A percentile compares a stretch with the other conserved stretches of the same genome.
phyloP scores from a whole-genome alignment of 2,113 vertebrate genomes.

The Seriola aureovittata region DNA sequence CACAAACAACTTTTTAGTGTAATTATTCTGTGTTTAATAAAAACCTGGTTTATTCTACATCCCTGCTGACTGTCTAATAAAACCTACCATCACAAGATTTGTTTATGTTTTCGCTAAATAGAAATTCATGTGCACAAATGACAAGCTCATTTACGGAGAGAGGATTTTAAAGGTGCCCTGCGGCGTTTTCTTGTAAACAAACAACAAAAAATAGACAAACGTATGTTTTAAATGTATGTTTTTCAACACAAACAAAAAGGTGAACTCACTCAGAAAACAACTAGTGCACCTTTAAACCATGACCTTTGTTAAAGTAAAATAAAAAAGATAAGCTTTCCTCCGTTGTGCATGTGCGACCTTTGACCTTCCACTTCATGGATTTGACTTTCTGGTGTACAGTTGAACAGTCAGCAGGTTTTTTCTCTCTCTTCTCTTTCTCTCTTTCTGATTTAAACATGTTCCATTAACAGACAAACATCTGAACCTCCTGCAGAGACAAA shows the following conservation, averaged over 20 bases:
- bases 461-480: slow-evolving; percentile 16
- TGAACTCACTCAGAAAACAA: too few species aligned
- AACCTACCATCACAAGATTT: not conserved
- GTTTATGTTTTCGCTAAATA: not conserved
- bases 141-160: not conserved
- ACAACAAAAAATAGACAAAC: not conserved
- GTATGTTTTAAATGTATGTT: not conserved
- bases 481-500: slow-evolving; percentile 51
- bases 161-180: not conserved
- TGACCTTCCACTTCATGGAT: not conserved
- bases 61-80: not conserved
- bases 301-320: too few species aligned
- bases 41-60: not conserved
- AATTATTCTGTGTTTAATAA: not conserved
- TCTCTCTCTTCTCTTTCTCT: slow-evolving; percentile 1
- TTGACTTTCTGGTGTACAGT: not conserved
- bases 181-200: not conserved
- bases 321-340: not conserved
- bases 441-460: slow-evolving; percentile 21
- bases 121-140: not conserved
- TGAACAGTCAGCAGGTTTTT: not conserved
- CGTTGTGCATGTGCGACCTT: not conserved
- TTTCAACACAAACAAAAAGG: not conserved
- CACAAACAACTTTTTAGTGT: not conserved
- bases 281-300: not conserved